These are phyloP conservation scores for Heliconius erato DNA, from an alignment of 2,888 invertebrate genomes.

Conservation along the genomic window DNA sequence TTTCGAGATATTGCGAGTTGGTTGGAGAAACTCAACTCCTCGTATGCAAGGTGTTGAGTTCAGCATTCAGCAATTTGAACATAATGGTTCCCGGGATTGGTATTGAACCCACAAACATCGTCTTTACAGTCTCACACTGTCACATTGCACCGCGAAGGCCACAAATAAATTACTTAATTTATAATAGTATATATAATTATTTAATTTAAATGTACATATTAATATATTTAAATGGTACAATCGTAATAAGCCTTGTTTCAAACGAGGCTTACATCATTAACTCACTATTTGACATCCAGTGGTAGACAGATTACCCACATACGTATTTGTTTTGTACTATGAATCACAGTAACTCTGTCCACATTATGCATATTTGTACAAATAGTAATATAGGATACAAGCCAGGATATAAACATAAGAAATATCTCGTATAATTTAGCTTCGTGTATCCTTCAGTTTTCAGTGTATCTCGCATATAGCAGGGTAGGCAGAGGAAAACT, in stretches of 20 bases:
- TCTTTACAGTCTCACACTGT: not conserved
- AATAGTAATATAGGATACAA: not conserved
- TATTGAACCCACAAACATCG: not conserved
- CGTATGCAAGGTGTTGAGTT: no score
- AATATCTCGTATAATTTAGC: not conserved
- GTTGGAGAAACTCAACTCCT: no score
- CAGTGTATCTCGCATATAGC: no score
- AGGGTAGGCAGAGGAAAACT: not conserved
- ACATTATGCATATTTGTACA: slow-evolving; percentile 1
- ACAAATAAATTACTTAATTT: not conserved
- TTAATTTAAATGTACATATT: not conserved
- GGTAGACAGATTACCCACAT: slow-evolving; percentile 14
- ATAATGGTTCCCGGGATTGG: not conserved
- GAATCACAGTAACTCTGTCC: slow-evolving; percentile 5
- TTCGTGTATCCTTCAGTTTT: not conserved
- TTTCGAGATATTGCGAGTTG: no score
- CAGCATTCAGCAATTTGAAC: not conserved
- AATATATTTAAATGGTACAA: not conserved
- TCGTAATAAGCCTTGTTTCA: not conserved
- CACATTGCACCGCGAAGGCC: not conserved
- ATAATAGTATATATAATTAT: not conserved
- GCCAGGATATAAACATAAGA: not conserved
- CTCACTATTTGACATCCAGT: slow-evolving; percentile 24
- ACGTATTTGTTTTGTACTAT: slow-evolving; percentile 21
- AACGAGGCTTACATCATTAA: slow-evolving; percentile 19